Evolutionary conservation across 2,888 invertebrate genomes (phyloP), one percentile per base, ranked within the genome.

Genomic region (Limnephilus auricula): DNA sequence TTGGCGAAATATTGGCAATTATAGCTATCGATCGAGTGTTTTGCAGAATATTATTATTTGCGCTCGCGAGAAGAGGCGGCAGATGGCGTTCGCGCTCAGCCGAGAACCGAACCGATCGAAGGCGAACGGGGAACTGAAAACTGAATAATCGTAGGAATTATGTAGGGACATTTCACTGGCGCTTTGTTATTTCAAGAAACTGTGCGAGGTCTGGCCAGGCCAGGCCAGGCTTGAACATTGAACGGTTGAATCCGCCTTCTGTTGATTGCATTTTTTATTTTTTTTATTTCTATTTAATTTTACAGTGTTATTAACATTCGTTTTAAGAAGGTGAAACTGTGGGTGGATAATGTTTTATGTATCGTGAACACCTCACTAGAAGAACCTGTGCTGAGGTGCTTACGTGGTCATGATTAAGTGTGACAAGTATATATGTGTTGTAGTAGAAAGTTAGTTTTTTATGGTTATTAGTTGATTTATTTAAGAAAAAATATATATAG

Each of bases 31-130:
- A 65, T 65, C 65, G 65, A 65, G 65, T 65, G 65, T 25, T 65
- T 65, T 65, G 65, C 10, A 65, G 65, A 25, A n/a, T 65, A 65
- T n/a, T 65, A 50, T 50, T 50, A 25, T 6, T 65, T 65, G 65
- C 65, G 65, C 65, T 65, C 50, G 65, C 65, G 65, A 25, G n/a
- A 65, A n/a, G 65, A 6, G 0, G 25, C 65, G 65, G 65, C 25
- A 65, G 65, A 65, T 65, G 65, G 25, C 65, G 65, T 2, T n/a
- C 65, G 65, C 2, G 65, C 65, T n/a, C 5, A 65, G 65, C 65
- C 65, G 65, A 65, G 65, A 65, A 65, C 65, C 65, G n/a, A 65
- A 65, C 65, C 65, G 65, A 65, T 65, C 65, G 65, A 65, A 65
- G 65, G 25, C 65, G 65, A 65, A 65, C 65, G 65, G 65, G 65